Evolutionary conservation across 2,888 invertebrate genomes (phyloP), one percentile per base, ranked within the genome.

Genomic region (Stramonita haemastoma): DNA sequence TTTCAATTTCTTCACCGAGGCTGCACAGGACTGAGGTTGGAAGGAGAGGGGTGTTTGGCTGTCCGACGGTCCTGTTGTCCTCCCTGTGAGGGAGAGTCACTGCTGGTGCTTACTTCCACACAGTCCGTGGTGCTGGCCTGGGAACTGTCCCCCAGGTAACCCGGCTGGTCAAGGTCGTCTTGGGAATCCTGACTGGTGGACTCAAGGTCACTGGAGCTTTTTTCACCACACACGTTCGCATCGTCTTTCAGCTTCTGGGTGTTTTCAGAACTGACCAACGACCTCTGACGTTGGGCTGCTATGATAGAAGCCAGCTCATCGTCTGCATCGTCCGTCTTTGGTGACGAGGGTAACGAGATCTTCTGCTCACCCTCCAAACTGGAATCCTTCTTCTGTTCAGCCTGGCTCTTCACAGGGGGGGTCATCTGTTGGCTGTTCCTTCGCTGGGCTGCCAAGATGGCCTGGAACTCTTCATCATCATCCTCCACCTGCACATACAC

Each of bases 1-100:
- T 79, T 91, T 92, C 86, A 91, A 46, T 36, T 91, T 93, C 84
- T 91, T 91, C 19, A 46, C 89, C 29, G 57, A 32, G 2, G 86
- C 66, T 85, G 77, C 46, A 32, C 32, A 22, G 17, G 32, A 13
- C 29, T 0, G 34, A 29, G 15, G 19, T 17, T 34, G 26, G 73
- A 36, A 4, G 88, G 70, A 29, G 77, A 34, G 36, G 77, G 29
- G 19, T 36, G 70, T 22, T 57, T 66, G 11, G 26, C 19, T 4
- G 36, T 6, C 34, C 13, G 88, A 15, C n/a, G 19, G 26, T 8
- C 32, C 66, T 13, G 34, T 36, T 57, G 17, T 17, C 60, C 32
- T 34, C 81, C 32, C 22, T 29, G 22, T n/a, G 46, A 19, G 32
- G 57, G 29, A 5, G 79, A 79, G 17, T 60, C 57, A 29, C 29